These are phyloP conservation scores for Cerastoderma edule DNA, from an alignment of 2,888 invertebrate genomes.

Conservation along the genomic window DNA sequence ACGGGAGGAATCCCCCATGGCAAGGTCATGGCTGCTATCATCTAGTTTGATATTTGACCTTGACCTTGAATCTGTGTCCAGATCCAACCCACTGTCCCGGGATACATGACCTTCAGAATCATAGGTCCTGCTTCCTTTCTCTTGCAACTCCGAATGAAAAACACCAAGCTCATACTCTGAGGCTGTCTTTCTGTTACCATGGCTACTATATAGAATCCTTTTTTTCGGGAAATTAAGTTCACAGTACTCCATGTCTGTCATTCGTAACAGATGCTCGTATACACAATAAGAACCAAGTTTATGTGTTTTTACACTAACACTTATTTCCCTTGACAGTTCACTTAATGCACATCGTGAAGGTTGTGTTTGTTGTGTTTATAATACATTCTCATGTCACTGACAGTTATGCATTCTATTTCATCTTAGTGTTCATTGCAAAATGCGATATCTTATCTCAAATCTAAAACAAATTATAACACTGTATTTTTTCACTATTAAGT, in stretches of 20 bases:
- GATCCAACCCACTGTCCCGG: conserved; percentile 50
- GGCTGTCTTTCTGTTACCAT: conserved; percentile 15
- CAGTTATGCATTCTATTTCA: conserved; percentile 5
- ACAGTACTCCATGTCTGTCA: conserved; percentile 16
- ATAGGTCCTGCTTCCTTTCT: conserved; percentile 1
- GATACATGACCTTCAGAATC: conserved; percentile 39
- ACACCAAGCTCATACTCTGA: conserved; percentile 18
- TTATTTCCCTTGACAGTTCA: conserved; percentile 7
- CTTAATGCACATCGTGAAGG: conserved; percentile 1
- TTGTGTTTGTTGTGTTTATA: conserved; percentile 15
- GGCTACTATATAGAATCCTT: conserved; percentile 11
- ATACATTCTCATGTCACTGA: conserved; percentile 14
- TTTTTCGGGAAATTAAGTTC: conserved; percentile 16
- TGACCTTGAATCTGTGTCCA: conserved; percentile 38
- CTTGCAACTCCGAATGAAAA: conserved; percentile 7
- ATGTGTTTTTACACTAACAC: not conserved
- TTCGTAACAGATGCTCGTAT: no score
- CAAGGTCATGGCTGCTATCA: conserved; percentile 28
- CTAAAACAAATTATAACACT: no score
- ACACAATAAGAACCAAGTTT: no score
- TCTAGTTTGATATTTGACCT: conserved; percentile 30
- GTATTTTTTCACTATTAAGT: no score
- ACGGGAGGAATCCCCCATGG: conserved; percentile 29
- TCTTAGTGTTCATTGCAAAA: no score
- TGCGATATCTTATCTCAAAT: no score